These are phyloP conservation scores for Actinernus sp. DNA, from an alignment of 92 coral and sea anemone genomes.

Conservation along the genomic window DNA sequence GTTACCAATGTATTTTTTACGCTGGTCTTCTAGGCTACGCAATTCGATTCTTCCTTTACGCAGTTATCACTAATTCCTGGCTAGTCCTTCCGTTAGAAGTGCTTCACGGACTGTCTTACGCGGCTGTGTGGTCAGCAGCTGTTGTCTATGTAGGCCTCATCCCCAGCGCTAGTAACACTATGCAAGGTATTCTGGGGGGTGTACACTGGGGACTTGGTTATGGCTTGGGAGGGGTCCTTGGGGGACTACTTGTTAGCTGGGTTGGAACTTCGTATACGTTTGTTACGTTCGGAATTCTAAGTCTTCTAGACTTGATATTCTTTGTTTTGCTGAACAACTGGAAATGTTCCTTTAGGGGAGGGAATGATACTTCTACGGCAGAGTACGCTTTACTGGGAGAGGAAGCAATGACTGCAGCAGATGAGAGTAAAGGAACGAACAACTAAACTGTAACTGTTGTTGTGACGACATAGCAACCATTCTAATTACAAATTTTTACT, in stretches of 20 bases:
- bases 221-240: constrained; percentile 92
- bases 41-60: constrained; percentile 83
- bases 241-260: constrained; percentile 81
- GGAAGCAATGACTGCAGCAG: background rate
- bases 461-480: too few relatives aligned
- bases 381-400: background rate
- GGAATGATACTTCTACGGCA: too few relatives aligned
- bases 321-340: constrained; percentile 71
- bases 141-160: constrained; percentile 87
- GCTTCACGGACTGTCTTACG: constrained; percentile 87
- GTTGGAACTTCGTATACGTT: constrained; percentile 78
- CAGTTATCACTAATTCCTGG: constrained; percentile 89
- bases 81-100: constrained; percentile 81
- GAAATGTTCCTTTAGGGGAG: constrained; percentile 3
- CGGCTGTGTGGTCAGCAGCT: constrained; percentile 96
- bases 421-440: background rate
- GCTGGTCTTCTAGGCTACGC: constrained; percentile 75
- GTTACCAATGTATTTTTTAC: constrained; percentile 78
- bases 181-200: constrained; percentile 92
- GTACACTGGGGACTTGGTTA: constrained; percentile 91
- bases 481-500: too few relatives aligned
- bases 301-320: constrained; percentile 62
- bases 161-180: constrained; percentile 83
- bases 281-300: constrained; percentile 66
- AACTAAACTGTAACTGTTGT: background rate